Conservation (phyloP, 2,888 invertebrate genomes). For the Cantharis flavilabris region DNA sequence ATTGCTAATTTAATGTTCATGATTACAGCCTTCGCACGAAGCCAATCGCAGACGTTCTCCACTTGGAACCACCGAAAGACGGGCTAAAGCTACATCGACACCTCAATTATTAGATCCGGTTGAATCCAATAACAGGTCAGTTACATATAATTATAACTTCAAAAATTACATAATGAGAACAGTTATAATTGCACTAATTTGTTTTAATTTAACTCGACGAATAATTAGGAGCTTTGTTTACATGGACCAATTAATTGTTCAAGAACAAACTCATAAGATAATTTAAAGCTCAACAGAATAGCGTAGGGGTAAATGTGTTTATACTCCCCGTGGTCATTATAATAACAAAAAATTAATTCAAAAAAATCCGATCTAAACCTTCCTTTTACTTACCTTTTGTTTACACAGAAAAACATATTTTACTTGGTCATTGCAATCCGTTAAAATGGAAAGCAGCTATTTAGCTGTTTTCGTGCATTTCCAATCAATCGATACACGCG, state of each 20-base stretch:
- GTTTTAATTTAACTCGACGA: background rate
- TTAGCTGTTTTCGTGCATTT: too few species aligned
- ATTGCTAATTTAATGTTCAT: background rate
- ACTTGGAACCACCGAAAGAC: constrained; percentile 43
- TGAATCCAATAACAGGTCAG: constrained; percentile 44
- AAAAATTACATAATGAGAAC: constrained; percentile 10
- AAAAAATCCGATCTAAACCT: too few species aligned
- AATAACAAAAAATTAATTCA: too few species aligned
- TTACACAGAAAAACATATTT: too few species aligned
- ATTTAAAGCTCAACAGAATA: background rate
- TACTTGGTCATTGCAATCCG: too few species aligned
- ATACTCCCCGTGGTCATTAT: too few species aligned
- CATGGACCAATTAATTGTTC: background rate
- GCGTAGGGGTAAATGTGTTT: background rate
- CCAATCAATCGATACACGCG: too few species aligned
- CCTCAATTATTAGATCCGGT: constrained; percentile 52
- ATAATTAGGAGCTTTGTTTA: background rate
- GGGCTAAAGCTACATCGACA: constrained; percentile 51
- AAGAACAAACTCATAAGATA: background rate
- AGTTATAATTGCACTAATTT: constrained; percentile 11
- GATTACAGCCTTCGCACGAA: constrained; percentile 52
- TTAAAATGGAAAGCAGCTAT: too few species aligned
- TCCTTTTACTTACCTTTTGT: too few species aligned
- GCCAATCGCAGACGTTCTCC: constrained; percentile 49
- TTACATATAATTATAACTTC: constrained; percentile 5